These are phyloP conservation scores for Caenorhabditis afra DNA, from an alignment of 2,888 invertebrate genomes.

Conservation along the genomic window DNA sequence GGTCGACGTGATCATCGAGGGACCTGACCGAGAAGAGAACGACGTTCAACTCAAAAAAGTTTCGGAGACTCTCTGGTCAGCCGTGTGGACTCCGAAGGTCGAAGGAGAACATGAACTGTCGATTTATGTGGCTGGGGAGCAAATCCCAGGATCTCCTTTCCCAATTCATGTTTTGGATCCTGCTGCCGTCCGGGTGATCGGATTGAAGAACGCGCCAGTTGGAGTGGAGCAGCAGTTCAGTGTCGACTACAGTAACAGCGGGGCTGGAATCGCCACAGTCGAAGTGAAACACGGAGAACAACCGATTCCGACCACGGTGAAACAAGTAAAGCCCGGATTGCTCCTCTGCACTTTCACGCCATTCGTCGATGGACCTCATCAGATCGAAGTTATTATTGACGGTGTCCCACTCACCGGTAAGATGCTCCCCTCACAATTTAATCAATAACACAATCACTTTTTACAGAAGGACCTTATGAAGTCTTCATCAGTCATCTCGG, in stretches of 20 bases:
- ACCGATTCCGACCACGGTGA: conserved; percentile 68
- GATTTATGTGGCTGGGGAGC: conserved; percentile 66
- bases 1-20: conserved; percentile 70
- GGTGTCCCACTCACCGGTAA: conserved; percentile 85
- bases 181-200: conserved; percentile 82
- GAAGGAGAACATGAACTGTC: conserved; percentile 67
- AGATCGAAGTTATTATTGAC: conserved; percentile 90
- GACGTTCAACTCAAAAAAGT: conserved; percentile 66
- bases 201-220: conserved; percentile 81
- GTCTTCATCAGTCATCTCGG: conserved; percentile 74
- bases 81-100: conserved; percentile 74
- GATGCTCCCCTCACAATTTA: background rate
- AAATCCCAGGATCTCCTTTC: conserved; percentile 84
- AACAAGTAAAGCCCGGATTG: conserved; percentile 77
- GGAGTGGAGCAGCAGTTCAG: conserved; percentile 82
- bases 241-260: conserved; percentile 88
- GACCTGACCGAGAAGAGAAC: conserved; percentile 71
- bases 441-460: no score
- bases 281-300: conserved; percentile 85
- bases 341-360: conserved; percentile 85
- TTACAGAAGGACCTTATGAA: conserved; percentile 80
- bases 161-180: conserved; percentile 86
- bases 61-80: conserved; percentile 65
- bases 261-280: conserved; percentile 89
- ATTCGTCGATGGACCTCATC: conserved; percentile 89